Percentiles rank a stretch among this genome's conserved stretches.
These are phyloP conservation scores for Nyctibius bracteatus DNA, from an alignment of 2,113 vertebrate genomes.

Conservation along the genomic window DNA sequence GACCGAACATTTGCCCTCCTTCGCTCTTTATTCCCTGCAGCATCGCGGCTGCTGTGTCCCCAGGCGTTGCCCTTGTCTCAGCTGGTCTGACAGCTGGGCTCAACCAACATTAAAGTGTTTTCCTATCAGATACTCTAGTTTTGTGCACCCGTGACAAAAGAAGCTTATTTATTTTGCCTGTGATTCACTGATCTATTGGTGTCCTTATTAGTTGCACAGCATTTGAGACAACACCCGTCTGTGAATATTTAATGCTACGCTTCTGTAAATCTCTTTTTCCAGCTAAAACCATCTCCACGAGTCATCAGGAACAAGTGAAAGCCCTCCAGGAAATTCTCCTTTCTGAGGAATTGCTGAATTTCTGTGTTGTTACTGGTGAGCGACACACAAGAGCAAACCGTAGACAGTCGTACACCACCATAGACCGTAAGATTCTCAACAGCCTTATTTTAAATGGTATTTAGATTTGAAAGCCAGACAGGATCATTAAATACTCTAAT, in stretches of 20 bases:
- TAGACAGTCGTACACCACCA: fast-evolving
- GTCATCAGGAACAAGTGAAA: background rate
- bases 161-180: background rate
- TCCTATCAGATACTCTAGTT: background rate
- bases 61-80: background rate
- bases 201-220: fast-evolving
- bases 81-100: background rate
- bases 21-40: background rate
- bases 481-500: background rate
- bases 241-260: fast-evolving
- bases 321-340: background rate
- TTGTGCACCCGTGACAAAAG: background rate
- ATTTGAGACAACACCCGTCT: background rate
- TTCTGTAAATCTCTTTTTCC: background rate
- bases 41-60: background rate
- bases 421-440: background rate
- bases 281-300: background rate
- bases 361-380: background rate
- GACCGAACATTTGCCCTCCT: background rate
- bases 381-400: background rate
- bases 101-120: background rate
- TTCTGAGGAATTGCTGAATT: background rate
- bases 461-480: background rate
- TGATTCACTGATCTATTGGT: background rate
- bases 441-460: background rate